Evolutionary conservation across 1,140 invertebrate genomes (phyloP), one percentile per base, ranked within the genome.

Genomic region (Pararge aegeria): DNA sequence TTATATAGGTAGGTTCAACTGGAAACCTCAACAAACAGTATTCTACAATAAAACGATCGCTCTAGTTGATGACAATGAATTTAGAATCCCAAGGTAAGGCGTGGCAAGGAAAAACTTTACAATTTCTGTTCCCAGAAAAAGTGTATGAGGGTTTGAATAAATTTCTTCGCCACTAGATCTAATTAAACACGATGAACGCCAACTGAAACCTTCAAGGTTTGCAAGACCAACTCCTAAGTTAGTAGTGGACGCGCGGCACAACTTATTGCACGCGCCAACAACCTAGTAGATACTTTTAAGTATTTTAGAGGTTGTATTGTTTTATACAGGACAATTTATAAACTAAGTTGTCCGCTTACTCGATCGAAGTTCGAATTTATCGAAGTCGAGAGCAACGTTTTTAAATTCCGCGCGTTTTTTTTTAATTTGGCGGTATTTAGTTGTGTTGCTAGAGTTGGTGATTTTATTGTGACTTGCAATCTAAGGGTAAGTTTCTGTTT

Each of bases 251-350:
- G 83, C 65, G 80, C 76, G 64, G 61, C 56, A 49, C 40, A 60
- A 48, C 49, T 62, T 54, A 30, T 71, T 78, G 80, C 80, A 84
- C 83, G 83, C 81, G 80, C 71, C 62, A 57, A 64, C 77, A 78
- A 61, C 77, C 75, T 74, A 75, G 59, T 81, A 75, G 64, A 70
- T 57, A 46, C 42, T 46, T 21, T 46, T 20, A 10, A 46, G 42
- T 67, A 68, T 54, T 80, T 78, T 75, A 85, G 77, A 80, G 83
- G 83, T 77, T 80, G 80, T 70, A 62, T 78, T 60, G 64, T 71
- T 57, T 71, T 71, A 60, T 61, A 42, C 62, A 64, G 44, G 24
- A 63, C 34, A 59, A 46, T 20, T 46, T 46, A 20, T 46, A 12
- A 20, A 46, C 5, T 34, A 5, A 51, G 49, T 61, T 55, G 58